Conservation (phyloP, 2,888 invertebrate species). For the Netelia fuscicornis region DNA sequence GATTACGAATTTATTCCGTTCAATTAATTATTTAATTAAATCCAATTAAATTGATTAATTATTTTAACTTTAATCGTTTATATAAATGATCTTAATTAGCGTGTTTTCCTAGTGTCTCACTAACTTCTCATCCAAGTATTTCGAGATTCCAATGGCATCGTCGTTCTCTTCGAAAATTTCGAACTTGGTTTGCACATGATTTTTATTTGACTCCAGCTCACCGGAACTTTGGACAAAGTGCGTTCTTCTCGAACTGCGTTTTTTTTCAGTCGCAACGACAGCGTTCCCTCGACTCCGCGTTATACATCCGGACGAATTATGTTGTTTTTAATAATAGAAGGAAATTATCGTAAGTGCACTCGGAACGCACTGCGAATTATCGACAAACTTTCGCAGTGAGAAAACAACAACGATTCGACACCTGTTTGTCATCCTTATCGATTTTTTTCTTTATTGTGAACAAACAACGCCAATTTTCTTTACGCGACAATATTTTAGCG, state of each 20-base stretch:
- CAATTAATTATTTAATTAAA: too few species aligned
- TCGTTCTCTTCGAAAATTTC: background rate
- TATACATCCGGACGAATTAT: background rate
- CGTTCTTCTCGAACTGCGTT: background rate
- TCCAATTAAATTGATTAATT: too few species aligned
- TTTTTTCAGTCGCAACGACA: background rate
- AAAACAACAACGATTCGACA: slow-evolving; percentile 16
- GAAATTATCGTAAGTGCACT: slow-evolving; percentile 35
- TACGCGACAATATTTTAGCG: slow-evolving; percentile 9
- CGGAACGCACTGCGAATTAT: background rate
- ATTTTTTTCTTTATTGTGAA: slow-evolving; percentile 13
- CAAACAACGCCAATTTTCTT: background rate
- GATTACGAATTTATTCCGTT: too few species aligned
- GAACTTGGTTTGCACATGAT: slow-evolving; percentile 18
- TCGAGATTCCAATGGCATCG: background rate
- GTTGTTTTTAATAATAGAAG: background rate
- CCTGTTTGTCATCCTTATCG: background rate
- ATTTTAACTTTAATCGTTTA: too few species aligned
- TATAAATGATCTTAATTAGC: background rate
- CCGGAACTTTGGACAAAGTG: background rate
- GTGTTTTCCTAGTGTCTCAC: slow-evolving; percentile 9
- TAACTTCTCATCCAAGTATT: slow-evolving; percentile 43
- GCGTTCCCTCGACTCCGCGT: background rate
- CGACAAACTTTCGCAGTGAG: background rate
- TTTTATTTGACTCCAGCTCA: background rate